These are phyloP conservation scores for Fistularia tabacaria DNA, from an alignment of 2,797 vertebrate species.

Conservation along the genomic window DNA sequence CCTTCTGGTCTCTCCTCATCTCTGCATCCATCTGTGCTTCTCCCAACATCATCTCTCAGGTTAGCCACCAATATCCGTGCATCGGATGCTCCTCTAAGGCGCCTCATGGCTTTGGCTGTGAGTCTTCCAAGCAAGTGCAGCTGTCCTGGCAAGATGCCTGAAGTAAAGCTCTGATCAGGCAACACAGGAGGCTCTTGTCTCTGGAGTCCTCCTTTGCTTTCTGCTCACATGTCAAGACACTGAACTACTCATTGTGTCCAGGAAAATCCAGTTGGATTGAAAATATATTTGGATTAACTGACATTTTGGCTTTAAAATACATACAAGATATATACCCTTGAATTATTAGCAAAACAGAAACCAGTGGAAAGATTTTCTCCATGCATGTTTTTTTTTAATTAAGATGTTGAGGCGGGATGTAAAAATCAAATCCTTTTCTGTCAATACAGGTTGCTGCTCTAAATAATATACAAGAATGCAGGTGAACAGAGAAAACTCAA, in stretches of 20 bases:
- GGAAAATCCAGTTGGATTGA: too few relatives aligned
- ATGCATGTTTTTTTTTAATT: too few relatives aligned
- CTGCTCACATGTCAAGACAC: conserved; percentile 39
- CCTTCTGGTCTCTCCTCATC: not conserved
- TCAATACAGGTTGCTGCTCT: too few relatives aligned
- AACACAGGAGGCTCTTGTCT: conserved; percentile 54
- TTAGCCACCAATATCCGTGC: conserved; percentile 33
- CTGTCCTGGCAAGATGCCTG: conserved; percentile 64
- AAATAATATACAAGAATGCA: too few relatives aligned
- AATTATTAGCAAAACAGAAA: too few relatives aligned
- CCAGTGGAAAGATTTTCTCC: too few relatives aligned
- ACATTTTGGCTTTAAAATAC: too few relatives aligned
- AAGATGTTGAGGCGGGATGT: too few relatives aligned
- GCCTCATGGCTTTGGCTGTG: conserved; percentile 30
- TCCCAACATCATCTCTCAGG: conserved; percentile 37
- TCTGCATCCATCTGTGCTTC: conserved; percentile 36
- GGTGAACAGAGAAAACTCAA: too few relatives aligned
- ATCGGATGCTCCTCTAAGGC: conserved; percentile 48
- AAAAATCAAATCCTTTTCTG: too few relatives aligned
- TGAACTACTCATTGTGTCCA: conserved; percentile 32
- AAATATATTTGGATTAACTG: too few relatives aligned
- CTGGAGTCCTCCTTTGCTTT: conserved; percentile 41
- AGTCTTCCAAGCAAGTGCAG: conserved; percentile 62
- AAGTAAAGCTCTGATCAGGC: conserved; percentile 56
- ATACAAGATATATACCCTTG: too few relatives aligned